These are phyloP conservation scores for Chaetura pelagica DNA, from an alignment of 2,113 vertebrate genomes.

Conservation along the genomic window DNA sequence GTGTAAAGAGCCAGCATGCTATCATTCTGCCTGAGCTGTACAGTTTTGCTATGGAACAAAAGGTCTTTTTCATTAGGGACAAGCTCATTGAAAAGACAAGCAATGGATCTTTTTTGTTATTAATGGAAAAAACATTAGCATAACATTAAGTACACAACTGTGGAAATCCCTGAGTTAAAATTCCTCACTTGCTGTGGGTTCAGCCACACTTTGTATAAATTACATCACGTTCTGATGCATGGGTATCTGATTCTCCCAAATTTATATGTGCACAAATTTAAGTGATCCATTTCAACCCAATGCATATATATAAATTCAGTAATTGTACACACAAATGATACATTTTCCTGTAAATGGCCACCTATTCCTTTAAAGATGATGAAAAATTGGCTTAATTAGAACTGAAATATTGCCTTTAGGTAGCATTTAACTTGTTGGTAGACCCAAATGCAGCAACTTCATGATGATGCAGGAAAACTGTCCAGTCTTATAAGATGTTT, in stretches of 20 bases:
- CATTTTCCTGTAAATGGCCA: not conserved
- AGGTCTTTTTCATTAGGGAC: conserved; percentile 27
- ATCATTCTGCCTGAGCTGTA: conserved; percentile 28
- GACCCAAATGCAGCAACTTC: not conserved
- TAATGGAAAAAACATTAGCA: conserved; percentile 33
- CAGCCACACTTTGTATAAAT: not conserved
- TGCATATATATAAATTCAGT: not conserved
- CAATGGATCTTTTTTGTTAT: conserved; percentile 24
- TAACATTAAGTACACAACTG: conserved; percentile 16
- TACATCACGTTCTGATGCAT: not conserved
- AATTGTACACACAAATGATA: not conserved
- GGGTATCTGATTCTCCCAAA: not conserved
- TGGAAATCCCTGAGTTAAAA: conserved; percentile 39
- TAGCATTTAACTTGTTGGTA: not conserved
- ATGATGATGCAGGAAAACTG: not conserved
- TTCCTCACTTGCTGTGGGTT: not conserved
- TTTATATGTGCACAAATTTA: not conserved
- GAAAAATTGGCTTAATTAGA: not conserved
- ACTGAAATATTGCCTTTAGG: not conserved
- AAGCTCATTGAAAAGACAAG: not conserved
- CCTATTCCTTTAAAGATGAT: not conserved
- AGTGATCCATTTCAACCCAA: not conserved
- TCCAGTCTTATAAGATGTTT: not conserved
- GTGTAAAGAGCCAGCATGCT: conserved; percentile 7
- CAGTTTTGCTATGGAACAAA: conserved; percentile 42